phyloP scores from a whole-genome alignment of 2,113 vertebrate species.

The Zosterops japonicus region DNA sequence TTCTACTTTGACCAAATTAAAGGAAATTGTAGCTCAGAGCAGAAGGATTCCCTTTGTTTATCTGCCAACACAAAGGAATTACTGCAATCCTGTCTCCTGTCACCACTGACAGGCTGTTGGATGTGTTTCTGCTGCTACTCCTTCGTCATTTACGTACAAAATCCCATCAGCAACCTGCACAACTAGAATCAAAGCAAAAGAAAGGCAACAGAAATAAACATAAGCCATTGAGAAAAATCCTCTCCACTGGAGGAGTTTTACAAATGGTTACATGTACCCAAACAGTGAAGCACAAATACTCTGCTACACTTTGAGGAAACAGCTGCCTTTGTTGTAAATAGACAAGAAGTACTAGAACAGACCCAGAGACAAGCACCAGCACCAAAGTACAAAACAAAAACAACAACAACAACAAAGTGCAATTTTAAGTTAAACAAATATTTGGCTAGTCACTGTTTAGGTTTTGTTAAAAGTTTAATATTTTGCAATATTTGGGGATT shows the following conservation, averaged over 20 bases:
- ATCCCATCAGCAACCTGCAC: neutral
- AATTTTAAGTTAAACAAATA: neutral
- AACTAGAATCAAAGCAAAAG: neutral
- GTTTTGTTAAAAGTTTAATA: neutral
- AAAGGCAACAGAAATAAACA: neutral
- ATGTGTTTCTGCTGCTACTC: neutral
- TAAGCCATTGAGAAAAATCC: neutral
- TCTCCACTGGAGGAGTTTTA: neutral
- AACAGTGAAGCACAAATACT: neutral
- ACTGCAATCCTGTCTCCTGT: neutral
- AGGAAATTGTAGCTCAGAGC: slow-evolving; percentile 1
- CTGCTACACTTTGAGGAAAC: neutral
- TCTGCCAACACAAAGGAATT: neutral
- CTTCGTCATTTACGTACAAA: neutral
- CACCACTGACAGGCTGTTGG: neutral
- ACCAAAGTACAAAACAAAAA: neutral
- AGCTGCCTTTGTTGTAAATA: neutral
- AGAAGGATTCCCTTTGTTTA: neutral
- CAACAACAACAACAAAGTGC: no score
- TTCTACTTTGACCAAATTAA: neutral
- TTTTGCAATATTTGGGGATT: neutral
- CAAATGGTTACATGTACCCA: neutral
- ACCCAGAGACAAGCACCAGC: neutral
- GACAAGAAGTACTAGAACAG: neutral
- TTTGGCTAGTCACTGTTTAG: neutral